Conservation (phyloP, 1,140 invertebrate genomes). For the Chymomyza costata region DNA sequence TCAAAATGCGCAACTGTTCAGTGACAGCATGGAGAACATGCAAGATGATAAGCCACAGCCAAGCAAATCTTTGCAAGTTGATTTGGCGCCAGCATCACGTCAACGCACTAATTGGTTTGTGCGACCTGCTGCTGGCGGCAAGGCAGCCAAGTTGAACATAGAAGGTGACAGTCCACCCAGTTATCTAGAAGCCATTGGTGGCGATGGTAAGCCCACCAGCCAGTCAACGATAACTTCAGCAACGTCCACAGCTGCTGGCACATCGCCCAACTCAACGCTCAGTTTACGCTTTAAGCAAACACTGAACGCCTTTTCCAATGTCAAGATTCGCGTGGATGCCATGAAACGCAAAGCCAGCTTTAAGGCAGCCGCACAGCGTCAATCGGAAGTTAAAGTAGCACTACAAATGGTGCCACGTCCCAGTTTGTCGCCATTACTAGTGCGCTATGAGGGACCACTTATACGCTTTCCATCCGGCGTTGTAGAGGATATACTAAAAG, state of each 20-base stretch:
- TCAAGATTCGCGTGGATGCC: conserved; percentile 57
- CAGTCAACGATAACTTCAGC: neutral
- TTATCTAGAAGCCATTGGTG: conserved; percentile 61
- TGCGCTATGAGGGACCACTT: conserved; percentile 65
- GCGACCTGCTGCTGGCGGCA: conserved; percentile 8
- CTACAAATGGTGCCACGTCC: conserved; percentile 71
- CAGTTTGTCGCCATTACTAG: conserved; percentile 50
- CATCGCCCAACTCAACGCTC: conserved; percentile 19
- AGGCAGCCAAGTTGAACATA: conserved; percentile 27
- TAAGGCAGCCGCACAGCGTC: conserved; percentile 29
- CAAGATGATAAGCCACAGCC: conserved; percentile 26
- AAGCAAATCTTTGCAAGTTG: conserved; percentile 18
- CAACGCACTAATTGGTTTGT: conserved; percentile 72
- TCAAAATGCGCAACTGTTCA: conserved; percentile 59
- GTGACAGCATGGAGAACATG: conserved; percentile 65
- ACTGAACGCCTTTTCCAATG: conserved; percentile 54
- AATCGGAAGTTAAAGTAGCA: conserved; percentile 51
- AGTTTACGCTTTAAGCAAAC: conserved; percentile 52
- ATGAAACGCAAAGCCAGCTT: conserved; percentile 65
- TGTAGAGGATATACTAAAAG: conserved; percentile 77
- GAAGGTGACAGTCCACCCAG: conserved; percentile 69
- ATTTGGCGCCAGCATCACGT: conserved; percentile 37
- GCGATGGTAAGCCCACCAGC: conserved; percentile 18
- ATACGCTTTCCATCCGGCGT: conserved; percentile 74
- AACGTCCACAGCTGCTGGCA: neutral